Percentiles rank a stretch among this genome's conserved stretches.
Conservation (phyloP, 2,113 vertebrate genomes). For the Podocnemis expansa region DNA sequence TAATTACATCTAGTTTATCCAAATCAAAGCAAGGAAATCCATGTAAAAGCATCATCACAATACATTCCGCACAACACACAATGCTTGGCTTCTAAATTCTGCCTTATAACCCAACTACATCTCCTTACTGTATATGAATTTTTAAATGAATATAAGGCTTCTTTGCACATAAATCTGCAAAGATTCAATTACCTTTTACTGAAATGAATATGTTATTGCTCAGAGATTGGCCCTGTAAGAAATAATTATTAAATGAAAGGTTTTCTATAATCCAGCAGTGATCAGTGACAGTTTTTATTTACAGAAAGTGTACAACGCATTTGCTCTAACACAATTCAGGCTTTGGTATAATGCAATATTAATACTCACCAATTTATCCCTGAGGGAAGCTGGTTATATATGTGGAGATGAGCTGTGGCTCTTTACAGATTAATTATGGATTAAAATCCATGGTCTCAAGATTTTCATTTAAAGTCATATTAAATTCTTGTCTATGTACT, state of each 20-base stretch:
- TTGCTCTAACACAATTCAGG: neutral
- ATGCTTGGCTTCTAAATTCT: conserved; percentile 14
- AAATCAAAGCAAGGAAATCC: neutral
- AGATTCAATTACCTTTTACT: conserved; percentile 8
- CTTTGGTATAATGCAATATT: neutral
- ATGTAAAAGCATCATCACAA: neutral
- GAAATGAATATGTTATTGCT: neutral
- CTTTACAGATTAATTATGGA: conserved; percentile 15
- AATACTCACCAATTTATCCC: neutral
- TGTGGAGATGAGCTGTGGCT: neutral
- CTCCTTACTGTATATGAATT: neutral
- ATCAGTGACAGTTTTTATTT: neutral
- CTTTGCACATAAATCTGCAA: neutral
- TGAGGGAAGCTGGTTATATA: neutral
- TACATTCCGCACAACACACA: neutral
- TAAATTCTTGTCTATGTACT: conserved; percentile 21
- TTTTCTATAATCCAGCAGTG: neutral
- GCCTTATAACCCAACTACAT: neutral
- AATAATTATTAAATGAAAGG: neutral
- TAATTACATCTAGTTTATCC: neutral
- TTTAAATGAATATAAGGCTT: neutral
- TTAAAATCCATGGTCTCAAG: neutral
- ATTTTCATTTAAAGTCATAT: neutral
- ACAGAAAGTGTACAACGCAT: neutral
- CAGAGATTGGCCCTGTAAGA: neutral